Evolutionary conservation across 2,888 invertebrate genomes (phyloP).

Genomic region (Cactoblastis cactorum): DNA sequence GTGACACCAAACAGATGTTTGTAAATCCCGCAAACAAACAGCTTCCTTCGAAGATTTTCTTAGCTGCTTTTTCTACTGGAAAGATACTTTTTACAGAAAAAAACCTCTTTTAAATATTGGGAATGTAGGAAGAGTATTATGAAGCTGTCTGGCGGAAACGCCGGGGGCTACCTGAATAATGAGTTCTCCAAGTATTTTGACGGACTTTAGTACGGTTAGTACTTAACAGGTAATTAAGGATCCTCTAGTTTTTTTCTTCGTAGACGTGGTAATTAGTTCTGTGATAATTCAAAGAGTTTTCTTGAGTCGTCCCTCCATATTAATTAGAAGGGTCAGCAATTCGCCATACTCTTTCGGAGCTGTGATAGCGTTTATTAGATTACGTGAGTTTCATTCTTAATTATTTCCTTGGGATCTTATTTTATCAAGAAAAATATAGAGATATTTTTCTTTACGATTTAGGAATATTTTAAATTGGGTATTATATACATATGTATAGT

Average conservation of each 20-base stretch:
- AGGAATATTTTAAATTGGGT: too few species aligned
- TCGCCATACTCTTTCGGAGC: not conserved
- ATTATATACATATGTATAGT: too few species aligned
- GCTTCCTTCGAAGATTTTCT: constrained; percentile 26
- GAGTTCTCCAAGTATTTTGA: constrained; percentile 50
- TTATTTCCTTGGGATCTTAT: not conserved
- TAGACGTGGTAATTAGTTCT: constrained; percentile 36
- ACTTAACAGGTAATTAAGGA: constrained; percentile 46
- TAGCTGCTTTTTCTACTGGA: not conserved
- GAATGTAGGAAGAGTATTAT: constrained; percentile 15
- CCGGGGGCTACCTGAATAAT: constrained; percentile 40
- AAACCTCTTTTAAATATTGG: constrained; percentile 16
- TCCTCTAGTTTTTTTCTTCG: constrained; percentile 40
- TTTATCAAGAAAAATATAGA: not conserved
- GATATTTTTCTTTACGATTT: not conserved
- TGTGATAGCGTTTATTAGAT: constrained; percentile 11
- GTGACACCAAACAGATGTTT: constrained; percentile 26
- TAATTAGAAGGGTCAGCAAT: constrained; percentile 12
- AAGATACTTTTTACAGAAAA: not conserved
- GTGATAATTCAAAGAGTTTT: constrained; percentile 27
- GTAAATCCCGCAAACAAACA: constrained; percentile 29
- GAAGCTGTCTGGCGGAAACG: constrained; percentile 30
- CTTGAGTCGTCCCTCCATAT: constrained; percentile 11
- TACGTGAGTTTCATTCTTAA: constrained; percentile 1
- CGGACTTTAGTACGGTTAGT: constrained; percentile 42